phyloP scores from a whole-genome alignment of 1,140 invertebrate genomes.

The Calycopis cecrops region DNA sequence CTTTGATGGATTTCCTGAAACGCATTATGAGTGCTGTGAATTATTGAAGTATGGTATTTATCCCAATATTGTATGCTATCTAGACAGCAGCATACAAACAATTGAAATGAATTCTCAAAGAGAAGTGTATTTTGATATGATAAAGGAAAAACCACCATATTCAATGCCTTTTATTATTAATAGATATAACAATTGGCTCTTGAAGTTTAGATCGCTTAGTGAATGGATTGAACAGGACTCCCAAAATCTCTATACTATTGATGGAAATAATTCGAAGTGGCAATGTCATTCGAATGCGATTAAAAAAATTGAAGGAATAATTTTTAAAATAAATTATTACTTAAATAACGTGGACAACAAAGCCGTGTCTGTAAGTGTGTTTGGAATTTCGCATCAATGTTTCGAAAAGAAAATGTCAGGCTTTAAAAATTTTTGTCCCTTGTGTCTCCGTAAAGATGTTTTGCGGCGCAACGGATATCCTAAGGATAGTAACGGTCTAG shows the following conservation, averaged over 20 bases:
- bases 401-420: constrained; percentile 68
- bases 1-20: constrained; percentile 76
- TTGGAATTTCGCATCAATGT: constrained; percentile 71
- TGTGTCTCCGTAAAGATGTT: constrained; percentile 67
- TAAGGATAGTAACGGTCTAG: constrained; percentile 70
- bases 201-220: constrained; percentile 42
- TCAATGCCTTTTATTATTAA: constrained; percentile 57
- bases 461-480: constrained; percentile 56
- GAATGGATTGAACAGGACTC: constrained; percentile 71
- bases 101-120: constrained; percentile 53
- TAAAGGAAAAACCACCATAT: constrained; percentile 57
- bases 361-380: constrained; percentile 46
- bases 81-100: constrained; percentile 50
- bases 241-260: constrained; percentile 65
- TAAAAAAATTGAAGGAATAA: constrained; percentile 38
- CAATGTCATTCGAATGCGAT: constrained; percentile 62
- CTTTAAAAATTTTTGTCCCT: constrained; percentile 74
- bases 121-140: constrained; percentile 45
- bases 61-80: constrained; percentile 74
- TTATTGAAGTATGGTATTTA: constrained; percentile 67
- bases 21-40: constrained; percentile 59
- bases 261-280: constrained; percentile 70
- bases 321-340: constrained; percentile 49
- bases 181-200: constrained; percentile 62
- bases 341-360: constrained; percentile 48